phyloP scores from a whole-genome alignment of 2,888 invertebrate species.

The Tenthredo scrophulariae region DNA sequence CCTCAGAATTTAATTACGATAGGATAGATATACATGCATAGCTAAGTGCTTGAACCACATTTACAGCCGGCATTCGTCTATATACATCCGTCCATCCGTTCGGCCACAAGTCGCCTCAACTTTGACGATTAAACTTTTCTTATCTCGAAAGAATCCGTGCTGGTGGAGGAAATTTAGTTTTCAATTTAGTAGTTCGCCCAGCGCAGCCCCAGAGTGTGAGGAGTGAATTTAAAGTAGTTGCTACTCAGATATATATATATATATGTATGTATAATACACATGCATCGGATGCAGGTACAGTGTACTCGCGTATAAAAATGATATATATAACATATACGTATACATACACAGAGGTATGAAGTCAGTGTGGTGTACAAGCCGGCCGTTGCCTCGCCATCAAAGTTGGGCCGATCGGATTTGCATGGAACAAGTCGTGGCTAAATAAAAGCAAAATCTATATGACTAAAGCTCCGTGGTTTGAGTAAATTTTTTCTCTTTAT shows the following conservation, averaged over 20 bases:
- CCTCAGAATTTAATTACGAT: constrained; percentile 39
- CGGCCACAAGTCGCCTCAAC: constrained; percentile 42
- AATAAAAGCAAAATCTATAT: constrained; percentile 40
- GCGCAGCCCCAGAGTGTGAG: not conserved
- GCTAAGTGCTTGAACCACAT: not conserved
- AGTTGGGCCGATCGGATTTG: constrained; percentile 72
- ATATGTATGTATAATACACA: constrained; percentile 58
- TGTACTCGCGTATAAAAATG: constrained; percentile 50
- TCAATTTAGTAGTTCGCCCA: constrained; percentile 68
- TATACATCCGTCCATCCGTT: not conserved
- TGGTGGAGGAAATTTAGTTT: constrained; percentile 71
- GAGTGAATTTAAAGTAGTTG: constrained; percentile 75
- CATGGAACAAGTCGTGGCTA: constrained; percentile 69
- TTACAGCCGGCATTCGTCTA: not conserved
- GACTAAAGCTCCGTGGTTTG: constrained; percentile 25
- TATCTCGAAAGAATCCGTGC: constrained; percentile 9
- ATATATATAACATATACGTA: constrained; percentile 26
- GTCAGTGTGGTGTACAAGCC: constrained; percentile 4
- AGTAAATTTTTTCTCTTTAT: not conserved
- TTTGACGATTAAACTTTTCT: constrained; percentile 43
- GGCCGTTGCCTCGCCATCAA: constrained; percentile 61
- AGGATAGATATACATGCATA: not conserved
- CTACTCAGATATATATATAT: constrained; percentile 55
- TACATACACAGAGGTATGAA: constrained; percentile 33
- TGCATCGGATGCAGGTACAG: constrained; percentile 11